phyloP scores from a whole-genome alignment of 2,888 invertebrate species.

The Drosophila aldrichi region DNA sequence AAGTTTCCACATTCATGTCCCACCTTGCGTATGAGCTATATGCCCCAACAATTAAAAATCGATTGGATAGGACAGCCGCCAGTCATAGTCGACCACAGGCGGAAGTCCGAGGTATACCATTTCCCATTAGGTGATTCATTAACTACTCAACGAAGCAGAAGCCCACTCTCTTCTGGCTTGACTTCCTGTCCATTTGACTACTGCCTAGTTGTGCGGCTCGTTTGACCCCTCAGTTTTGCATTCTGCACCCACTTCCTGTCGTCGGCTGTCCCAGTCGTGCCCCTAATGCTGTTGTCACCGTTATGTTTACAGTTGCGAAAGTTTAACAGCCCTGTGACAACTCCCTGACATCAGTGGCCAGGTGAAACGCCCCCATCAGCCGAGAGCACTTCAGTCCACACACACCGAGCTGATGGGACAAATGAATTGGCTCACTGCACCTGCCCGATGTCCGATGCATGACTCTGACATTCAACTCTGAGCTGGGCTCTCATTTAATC shows the following conservation, averaged over 20 bases:
- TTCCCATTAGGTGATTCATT: conserved; percentile 80
- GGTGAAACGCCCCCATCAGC: conserved; percentile 27
- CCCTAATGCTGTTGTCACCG: conserved; percentile 59
- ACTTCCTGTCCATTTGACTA: conserved; percentile 25
- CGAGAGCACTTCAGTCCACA: conserved; percentile 22
- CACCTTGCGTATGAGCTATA: conserved; percentile 22
- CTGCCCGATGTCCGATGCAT: conserved; percentile 9
- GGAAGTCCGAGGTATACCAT: conserved; percentile 63
- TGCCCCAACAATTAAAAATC: conserved; percentile 61
- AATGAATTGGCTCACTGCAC: conserved; percentile 54
- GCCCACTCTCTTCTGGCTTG: not conserved
- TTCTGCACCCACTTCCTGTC: conserved; percentile 66
- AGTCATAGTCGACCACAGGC: conserved; percentile 29
- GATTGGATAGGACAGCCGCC: conserved; percentile 38
- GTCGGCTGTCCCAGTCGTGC: conserved; percentile 13
- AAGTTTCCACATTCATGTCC: not conserved
- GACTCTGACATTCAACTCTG: conserved; percentile 26
- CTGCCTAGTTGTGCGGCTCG: conserved; percentile 56
- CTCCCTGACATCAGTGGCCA: conserved; percentile 62
- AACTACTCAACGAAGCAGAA: conserved; percentile 59
- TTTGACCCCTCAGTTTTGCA: conserved; percentile 42
- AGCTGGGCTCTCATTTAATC: conserved; percentile 35
- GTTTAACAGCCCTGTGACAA: conserved; percentile 52
- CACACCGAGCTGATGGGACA: conserved; percentile 45
- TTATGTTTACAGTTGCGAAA: conserved; percentile 67